Percentiles rank a stretch among this genome's conserved stretches.
Conservation (phyloP, 2,797 vertebrate species). For the Ctenopoma kingsleyae region DNA sequence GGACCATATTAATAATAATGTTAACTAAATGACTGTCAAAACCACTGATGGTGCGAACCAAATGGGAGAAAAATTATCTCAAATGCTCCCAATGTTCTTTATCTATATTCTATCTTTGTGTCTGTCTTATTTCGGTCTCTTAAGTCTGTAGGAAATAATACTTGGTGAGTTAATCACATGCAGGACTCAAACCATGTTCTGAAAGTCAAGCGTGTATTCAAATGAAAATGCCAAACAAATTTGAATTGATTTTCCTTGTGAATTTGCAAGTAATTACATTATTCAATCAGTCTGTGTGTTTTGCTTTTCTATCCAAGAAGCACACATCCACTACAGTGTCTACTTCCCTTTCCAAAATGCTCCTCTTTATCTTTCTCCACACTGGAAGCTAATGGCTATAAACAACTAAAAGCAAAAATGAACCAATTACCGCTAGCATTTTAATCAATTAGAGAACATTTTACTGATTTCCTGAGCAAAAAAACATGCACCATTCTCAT, state of each 20-base stretch:
- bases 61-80: slow-evolving; percentile 6
- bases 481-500: slow-evolving; percentile 3
- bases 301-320: slow-evolving; percentile 14
- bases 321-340: slow-evolving; percentile 2
- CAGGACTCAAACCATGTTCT: slow-evolving; percentile 20
- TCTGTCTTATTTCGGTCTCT: slow-evolving; percentile 17
- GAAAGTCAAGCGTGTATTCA: slow-evolving; percentile 32
- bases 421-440: slow-evolving; percentile 26
- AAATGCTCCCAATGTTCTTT: background rate
- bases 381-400: slow-evolving; percentile 16
- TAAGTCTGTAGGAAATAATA: slow-evolving; percentile 17
- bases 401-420: slow-evolving; percentile 22
- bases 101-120: background rate
- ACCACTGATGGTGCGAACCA: background rate
- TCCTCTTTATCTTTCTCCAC: slow-evolving; percentile 12
- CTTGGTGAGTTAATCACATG: slow-evolving; percentile 2
- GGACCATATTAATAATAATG: background rate
- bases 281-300: slow-evolving; percentile 33
- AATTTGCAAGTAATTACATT: slow-evolving; percentile 51
- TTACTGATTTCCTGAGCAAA: slow-evolving; percentile 23
- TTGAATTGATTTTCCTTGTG: slow-evolving; percentile 42
- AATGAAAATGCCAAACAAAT: slow-evolving; percentile 47
- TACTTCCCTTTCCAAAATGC: slow-evolving; percentile 5
- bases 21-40: slow-evolving; percentile 1
- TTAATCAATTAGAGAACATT: slow-evolving; percentile 25